A percentile compares a stretch with the other conserved stretches of the same genome.
These are phyloP conservation scores for Brachypodius melanocephalos DNA, from an alignment of 2,113 vertebrate genomes.

Conservation along the genomic window DNA sequence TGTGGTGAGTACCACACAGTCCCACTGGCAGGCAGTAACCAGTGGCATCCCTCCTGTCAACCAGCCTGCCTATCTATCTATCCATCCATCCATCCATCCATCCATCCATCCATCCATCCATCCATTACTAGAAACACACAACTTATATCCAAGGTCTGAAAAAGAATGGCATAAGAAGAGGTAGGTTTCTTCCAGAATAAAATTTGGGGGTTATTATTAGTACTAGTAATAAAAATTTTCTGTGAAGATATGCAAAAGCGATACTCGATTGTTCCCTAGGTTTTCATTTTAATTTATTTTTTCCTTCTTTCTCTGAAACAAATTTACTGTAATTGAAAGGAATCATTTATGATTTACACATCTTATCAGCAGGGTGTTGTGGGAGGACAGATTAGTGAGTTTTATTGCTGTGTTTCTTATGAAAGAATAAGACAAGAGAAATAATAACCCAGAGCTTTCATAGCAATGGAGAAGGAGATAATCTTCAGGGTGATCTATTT, in stretches of 20 bases:
- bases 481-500: not conserved
- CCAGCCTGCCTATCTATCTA: not conserved
- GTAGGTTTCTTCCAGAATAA: not conserved
- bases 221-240: not conserved
- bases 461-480: not conserved
- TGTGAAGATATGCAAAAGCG: not conserved
- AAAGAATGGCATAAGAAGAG: not conserved
- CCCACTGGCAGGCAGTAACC: not conserved
- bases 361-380: not conserved
- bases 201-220: not conserved
- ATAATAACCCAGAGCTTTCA: not conserved
- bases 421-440: not conserved
- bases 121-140: not conserved
- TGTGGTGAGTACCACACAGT: not conserved
- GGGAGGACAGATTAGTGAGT: not conserved
- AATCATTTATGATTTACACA: not conserved
- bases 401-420: not conserved
- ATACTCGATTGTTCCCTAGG: not conserved
- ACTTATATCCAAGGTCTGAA: not conserved
- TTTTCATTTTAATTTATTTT: not conserved
- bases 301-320: not conserved
- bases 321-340: not conserved
- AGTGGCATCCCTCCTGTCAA: not conserved
- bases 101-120: no score
- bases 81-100: not conserved